These are phyloP conservation scores for Bagarius yarrelli DNA, from an alignment of 2,113 vertebrate genomes.

Conservation along the genomic window DNA sequence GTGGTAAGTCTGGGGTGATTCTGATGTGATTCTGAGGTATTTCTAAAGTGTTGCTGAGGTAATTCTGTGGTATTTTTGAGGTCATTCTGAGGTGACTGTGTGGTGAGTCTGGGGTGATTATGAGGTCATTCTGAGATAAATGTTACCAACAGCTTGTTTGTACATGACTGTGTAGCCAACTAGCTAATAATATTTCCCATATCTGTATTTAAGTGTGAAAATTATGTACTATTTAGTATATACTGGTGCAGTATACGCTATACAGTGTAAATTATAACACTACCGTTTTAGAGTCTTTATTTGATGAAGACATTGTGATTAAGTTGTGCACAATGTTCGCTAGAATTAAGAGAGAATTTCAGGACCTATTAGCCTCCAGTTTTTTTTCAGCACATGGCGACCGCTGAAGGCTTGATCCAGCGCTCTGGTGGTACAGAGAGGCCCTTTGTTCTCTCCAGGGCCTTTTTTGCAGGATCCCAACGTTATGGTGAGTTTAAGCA, in stretches of 20 bases:
- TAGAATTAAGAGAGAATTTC: background rate
- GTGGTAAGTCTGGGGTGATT: too few species aligned
- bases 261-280: background rate
- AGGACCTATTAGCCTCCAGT: background rate
- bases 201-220: background rate
- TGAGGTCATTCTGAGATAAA: background rate
- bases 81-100: too few species aligned
- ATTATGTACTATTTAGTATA: background rate
- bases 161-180: background rate
- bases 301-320: background rate
- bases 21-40: too few species aligned
- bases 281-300: background rate
- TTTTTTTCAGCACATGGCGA: conserved; percentile 84
- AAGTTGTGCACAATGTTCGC: background rate
- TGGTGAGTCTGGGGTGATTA: background rate
- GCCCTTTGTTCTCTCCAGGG: conserved; percentile 84
- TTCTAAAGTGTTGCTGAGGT: too few species aligned
- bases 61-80: too few species aligned
- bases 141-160: background rate
- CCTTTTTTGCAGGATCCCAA: conserved; percentile 89
- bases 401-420: conserved; percentile 77
- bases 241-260: background rate
- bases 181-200: background rate
- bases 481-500: conserved; percentile 74
- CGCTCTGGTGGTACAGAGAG: conserved; percentile 82